Evolutionary conservation across 2,888 invertebrate genomes (phyloP), one percentile per base, ranked within the genome.

Genomic region (Limnephilus marmoratus): DNA sequence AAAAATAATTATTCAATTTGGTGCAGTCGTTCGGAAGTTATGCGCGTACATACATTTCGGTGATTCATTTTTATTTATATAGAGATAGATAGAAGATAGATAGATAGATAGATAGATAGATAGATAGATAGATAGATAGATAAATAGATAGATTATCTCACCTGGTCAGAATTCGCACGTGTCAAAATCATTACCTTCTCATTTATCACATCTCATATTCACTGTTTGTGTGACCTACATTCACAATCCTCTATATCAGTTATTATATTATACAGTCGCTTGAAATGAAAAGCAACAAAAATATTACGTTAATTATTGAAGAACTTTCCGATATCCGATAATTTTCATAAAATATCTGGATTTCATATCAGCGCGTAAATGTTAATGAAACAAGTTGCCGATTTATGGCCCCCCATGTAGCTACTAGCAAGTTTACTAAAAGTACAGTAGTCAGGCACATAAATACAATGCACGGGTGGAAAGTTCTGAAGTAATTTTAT

Each of bases 401-500:
- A 86, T 86, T 86, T 86, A 86, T 86, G 29, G 49, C 37, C 45
- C 49, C 85, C n/a, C 41, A 15, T 86, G 29, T 86, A 49, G 29
- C 29, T 15, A 86, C 24, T 29, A 34, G 29, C 29, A 29, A 86
- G 24, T 45, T 13, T 86, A 41, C 85, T 45, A 45, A 45, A 68
- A 68, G 87, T 87, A 87, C 87, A 87, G 53, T 31, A 87, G 53
- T 31, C 53, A 18, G 87, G 87, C 53, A 53, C 87, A 68, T 87
- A 87, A 87, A 87, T 87, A 87, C 34, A 87, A 53, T 87, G 87
- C 87, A 87, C 87, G 87, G 68, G 87, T 53, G 90, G 83, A 81
- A 82, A 90, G 49, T 83, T 31, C 53, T n/a, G 68, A 31, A 83
- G 49, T 90, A 82, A 90, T 90, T 90, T 90, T 83, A 83, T 90